Evolutionary conservation across 2,113 vertebrate genomes (phyloP), one percentile per base, ranked within the genome.

Genomic region (Cygnus atratus): DNA sequence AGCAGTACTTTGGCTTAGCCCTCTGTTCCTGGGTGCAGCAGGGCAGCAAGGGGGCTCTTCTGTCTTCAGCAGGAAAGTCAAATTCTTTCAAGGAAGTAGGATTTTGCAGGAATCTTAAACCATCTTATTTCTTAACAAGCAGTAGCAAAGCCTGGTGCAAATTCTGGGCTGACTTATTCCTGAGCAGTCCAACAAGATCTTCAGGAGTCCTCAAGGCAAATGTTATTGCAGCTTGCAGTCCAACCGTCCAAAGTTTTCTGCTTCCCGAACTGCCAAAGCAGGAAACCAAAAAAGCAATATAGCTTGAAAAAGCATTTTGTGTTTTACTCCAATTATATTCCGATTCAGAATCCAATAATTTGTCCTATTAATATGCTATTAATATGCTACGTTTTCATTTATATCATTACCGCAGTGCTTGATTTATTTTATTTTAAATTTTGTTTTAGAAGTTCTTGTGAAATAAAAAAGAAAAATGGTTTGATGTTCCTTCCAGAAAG

Each of bases 341-440:
- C 83, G 90, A 73, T 94, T 96, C 86, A 93, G 63, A 96, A 95
- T 95, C 95, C 91, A 93, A 81, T 90, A 88, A 62, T 74, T 94
- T 97, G 41, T 93, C 52, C 94, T 95, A 81, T 87, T 95, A 94
- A 94, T 92, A 89, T 80, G 44, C 61, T 88, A 28, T 73, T 66
- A 58, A 50, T 94, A 57, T 83, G 55, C 44, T 94, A 92, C 58
- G 25, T 87, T 97, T 90, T 95, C 50, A 48, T 90, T 92, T 95
- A 50, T 77, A n/a, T 93, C 93, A 84, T 90, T 97, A 88, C 82
- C 71, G 10, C 88, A 71, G 21, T 65, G 46, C 65, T 83, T 97
- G 97, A 97, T 95, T 96, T 97, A 89, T 93, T 89, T 93, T 76
- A 84, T 94, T 93, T 96, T 94, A 95, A 93, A 93, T 86, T 96